Percentiles rank a stretch among this genome's conserved stretches.
Conservation (phyloP, 2,797 vertebrate genomes). For the Trematomus bernacchii region DNA sequence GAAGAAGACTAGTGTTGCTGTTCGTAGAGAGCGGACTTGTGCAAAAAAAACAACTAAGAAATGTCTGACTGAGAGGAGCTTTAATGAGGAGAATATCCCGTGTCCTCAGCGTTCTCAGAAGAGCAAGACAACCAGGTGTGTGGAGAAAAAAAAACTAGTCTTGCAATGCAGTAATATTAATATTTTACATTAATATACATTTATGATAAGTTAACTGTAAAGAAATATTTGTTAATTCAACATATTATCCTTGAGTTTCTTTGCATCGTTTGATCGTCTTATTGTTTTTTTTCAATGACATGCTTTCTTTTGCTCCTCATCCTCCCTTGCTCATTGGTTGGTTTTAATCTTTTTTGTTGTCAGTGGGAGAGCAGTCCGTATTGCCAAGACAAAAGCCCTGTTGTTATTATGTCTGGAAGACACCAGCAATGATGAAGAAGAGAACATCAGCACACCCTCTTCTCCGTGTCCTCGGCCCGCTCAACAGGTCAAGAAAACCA, state of each 20-base stretch:
- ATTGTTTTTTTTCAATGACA: background rate
- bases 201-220: background rate
- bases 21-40: conserved; percentile 8
- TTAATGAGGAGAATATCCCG: conserved; percentile 51
- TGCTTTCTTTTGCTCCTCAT: background rate
- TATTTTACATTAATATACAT: background rate
- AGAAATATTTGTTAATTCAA: background rate
- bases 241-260: background rate
- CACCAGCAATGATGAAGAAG: conserved; percentile 50
- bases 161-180: background rate
- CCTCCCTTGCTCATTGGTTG: background rate
- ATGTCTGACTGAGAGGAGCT: conserved; percentile 51
- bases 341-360: background rate
- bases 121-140: conserved; percentile 41
- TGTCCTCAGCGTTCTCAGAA: conserved; percentile 1
- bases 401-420: background rate
- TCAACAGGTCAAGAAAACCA: conserved; percentile 29
- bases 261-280: background rate
- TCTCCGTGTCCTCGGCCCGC: background rate
- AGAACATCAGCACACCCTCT: conserved; percentile 14
- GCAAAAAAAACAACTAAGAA: conserved; percentile 67
- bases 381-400: conserved; percentile 21
- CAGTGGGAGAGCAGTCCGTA: background rate
- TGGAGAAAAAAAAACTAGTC: background rate
- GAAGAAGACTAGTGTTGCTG: conserved; percentile 1